Conservation (phyloP, 2,888 invertebrate genomes). For the Amblyjoppa fuscipennis region DNA sequence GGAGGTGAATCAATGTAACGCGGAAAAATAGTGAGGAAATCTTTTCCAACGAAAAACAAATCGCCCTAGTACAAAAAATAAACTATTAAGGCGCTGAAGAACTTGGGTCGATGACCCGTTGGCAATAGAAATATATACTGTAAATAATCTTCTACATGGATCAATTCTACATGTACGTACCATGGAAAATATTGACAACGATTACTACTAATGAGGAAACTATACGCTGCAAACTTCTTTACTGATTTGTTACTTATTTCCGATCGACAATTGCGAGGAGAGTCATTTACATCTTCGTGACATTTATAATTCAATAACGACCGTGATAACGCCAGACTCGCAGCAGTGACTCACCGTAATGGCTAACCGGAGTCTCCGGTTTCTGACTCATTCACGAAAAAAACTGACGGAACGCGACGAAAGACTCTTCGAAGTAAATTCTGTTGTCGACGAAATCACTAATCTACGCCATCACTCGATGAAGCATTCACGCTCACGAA, state of each 20-base stretch:
- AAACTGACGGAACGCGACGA: neutral
- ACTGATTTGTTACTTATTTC: neutral
- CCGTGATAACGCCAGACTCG: neutral
- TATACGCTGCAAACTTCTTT: neutral
- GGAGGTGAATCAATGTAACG: too few relatives aligned
- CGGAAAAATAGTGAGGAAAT: too few relatives aligned
- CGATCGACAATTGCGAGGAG: neutral
- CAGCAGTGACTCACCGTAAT: slow-evolving; percentile 30
- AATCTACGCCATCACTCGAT: neutral
- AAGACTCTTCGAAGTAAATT: neutral
- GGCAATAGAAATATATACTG: too few relatives aligned
- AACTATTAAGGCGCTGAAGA: too few relatives aligned
- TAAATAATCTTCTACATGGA: too few relatives aligned
- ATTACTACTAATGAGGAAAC: neutral
- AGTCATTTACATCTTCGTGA: neutral
- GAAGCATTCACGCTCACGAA: neutral
- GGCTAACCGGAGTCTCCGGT: neutral
- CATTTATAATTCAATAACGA: neutral
- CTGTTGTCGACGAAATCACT: neutral
- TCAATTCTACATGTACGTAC: too few relatives aligned
- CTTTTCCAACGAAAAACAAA: too few relatives aligned
- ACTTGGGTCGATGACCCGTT: too few relatives aligned
- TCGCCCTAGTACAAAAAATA: too few relatives aligned
- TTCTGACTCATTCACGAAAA: slow-evolving; percentile 34
- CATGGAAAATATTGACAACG: too few relatives aligned